A percentile compares a stretch with the other conserved stretches of the same genome.
These are phyloP conservation scores for Neolamprologus modestus DNA, from an alignment of 2,113 vertebrate genomes.

Conservation along the genomic window DNA sequence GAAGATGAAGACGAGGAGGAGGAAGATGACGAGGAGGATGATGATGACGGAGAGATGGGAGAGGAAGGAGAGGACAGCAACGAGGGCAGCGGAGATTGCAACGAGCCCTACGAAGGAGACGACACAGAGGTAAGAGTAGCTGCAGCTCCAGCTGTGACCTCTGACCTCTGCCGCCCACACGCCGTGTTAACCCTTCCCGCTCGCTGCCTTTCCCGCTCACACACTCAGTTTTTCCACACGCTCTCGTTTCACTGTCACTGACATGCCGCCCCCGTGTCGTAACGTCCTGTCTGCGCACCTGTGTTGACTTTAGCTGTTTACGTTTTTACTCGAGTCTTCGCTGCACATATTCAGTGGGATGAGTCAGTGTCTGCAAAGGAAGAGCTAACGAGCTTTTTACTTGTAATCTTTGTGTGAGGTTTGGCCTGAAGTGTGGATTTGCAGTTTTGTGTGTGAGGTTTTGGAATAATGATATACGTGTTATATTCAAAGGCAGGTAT, in stretches of 20 bases:
- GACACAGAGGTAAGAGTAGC: conserved; percentile 79
- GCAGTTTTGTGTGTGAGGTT: neutral
- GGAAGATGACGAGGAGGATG: conserved; percentile 88
- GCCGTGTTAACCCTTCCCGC: neutral
- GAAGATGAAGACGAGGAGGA: conserved; percentile 80
- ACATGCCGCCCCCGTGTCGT: neutral
- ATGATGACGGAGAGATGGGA: conserved; percentile 87
- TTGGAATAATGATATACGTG: neutral
- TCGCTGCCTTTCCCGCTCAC: neutral
- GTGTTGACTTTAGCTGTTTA: conserved; percentile 26
- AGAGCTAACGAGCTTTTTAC: neutral
- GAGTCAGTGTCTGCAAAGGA: conserved; percentile 38
- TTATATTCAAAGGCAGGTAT: neutral
- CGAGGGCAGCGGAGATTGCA: conserved; percentile 85
- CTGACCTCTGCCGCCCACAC: neutral
- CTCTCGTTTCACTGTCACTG: neutral
- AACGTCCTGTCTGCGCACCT: neutral
- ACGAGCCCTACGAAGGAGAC: conserved; percentile 88
- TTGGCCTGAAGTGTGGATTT: neutral
- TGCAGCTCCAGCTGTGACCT: neutral
- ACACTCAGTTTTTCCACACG: conserved; percentile 18
- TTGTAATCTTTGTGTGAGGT: neutral
- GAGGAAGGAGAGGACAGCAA: conserved; percentile 95
- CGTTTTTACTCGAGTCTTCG: neutral
- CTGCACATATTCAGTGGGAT: neutral